A percentile compares a stretch with the other conserved stretches of the same genome.
These are phyloP conservation scores for Carabus problematicus DNA, from an alignment of 2,888 invertebrate genomes.

Conservation along the genomic window DNA sequence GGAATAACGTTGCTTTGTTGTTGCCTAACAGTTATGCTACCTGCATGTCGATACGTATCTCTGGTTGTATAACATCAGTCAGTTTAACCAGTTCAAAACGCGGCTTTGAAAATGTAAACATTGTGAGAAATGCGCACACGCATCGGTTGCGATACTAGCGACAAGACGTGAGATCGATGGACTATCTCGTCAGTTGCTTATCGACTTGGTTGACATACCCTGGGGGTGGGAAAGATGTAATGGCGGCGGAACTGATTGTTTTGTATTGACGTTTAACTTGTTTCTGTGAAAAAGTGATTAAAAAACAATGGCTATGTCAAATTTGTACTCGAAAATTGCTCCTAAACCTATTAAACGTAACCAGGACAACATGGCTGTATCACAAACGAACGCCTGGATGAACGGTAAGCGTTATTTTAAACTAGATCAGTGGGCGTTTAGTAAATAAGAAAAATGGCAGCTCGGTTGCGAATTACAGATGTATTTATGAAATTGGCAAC, in stretches of 20 bases:
- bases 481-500: slow-evolving; percentile 1
- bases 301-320: slow-evolving; percentile 71
- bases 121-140: no score
- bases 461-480: slow-evolving; percentile 3
- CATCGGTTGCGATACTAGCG: no score
- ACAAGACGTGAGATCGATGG: background rate
- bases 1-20: no score
- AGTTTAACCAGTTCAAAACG: no score
- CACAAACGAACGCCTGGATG: slow-evolving; percentile 86
- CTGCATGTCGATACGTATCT: no score
- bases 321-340: slow-evolving; percentile 77
- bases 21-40: no score
- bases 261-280: slow-evolving; percentile 43
- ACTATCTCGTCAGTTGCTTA: background rate
- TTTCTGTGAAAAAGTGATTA: slow-evolving; percentile 41
- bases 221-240: slow-evolving; percentile 33
- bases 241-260: slow-evolving; percentile 44
- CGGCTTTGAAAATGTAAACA: no score
- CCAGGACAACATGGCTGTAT: slow-evolving; percentile 78
- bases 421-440: slow-evolving; percentile 30
- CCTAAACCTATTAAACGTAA: slow-evolving; percentile 78
- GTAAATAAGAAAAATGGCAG: slow-evolving; percentile 42
- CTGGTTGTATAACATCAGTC: no score
- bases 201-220: background rate
- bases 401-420: slow-evolving; percentile 70